These are phyloP conservation scores for Coenobita brevimanus DNA, from an alignment of 1,140 invertebrate species.

Conservation along the genomic window DNA sequence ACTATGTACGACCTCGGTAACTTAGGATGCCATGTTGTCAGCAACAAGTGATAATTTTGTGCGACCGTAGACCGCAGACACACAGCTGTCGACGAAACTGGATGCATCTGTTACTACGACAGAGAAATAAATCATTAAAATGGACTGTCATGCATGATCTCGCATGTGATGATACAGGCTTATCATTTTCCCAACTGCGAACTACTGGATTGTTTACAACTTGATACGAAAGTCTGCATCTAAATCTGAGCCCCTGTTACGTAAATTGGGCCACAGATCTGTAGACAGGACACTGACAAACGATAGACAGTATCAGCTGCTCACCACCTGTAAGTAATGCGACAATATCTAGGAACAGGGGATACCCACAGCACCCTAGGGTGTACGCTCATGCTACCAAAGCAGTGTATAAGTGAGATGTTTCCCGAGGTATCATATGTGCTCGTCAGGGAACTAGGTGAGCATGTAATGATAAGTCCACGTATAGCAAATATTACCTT, in stretches of 20 bases:
- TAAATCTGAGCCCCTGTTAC: background rate
- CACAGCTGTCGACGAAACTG: background rate
- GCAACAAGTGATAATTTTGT: background rate
- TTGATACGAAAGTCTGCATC: background rate
- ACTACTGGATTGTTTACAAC: background rate
- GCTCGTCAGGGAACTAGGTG: background rate
- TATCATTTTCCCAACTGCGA: background rate
- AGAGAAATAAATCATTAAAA: background rate
- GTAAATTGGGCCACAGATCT: background rate
- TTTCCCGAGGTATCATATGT: background rate
- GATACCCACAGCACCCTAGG: background rate
- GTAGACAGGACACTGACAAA: background rate
- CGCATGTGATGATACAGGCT: background rate
- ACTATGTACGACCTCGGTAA: background rate
- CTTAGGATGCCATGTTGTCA: background rate
- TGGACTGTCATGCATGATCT: background rate
- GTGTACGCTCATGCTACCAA: background rate
- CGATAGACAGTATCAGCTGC: slow-evolving; percentile 9
- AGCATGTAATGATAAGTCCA: background rate
- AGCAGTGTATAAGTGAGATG: slow-evolving; percentile 1
- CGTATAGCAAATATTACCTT: too few species aligned
- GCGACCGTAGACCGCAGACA: background rate
- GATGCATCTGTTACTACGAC: background rate
- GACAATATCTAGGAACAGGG: slow-evolving; percentile 6
- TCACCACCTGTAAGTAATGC: too few species aligned